Base-by-base conservation (phyloP, 2,888 invertebrate genomes). In the Leptogaster cylindrica region DNA sequence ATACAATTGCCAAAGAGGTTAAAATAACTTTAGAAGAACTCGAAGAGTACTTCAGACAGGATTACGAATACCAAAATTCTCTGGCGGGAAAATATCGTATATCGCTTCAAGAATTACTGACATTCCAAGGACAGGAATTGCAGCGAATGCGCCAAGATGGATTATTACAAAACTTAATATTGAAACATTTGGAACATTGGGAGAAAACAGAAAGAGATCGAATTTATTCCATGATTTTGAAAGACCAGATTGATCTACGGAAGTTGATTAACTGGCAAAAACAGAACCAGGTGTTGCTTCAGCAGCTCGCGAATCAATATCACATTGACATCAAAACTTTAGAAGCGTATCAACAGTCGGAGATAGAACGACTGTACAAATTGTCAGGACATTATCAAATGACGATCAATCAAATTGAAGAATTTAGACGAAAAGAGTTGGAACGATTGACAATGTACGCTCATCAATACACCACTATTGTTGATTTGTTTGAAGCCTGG, bases 201-300 rank as follows among this genome's bases (percentile, higher is more conserved):
- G 77, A 79, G 68, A 74, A 73, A 33, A 72, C 70, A 18, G 78
- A 79, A 69, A 76, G 79, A 2, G 78, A 79, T 72, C 79, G 78
- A 2, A 72, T 79, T 0, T 79, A 78, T 67, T 73, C 73, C 2
- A 72, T 79, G 23, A 78, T 79, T 16, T 73, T 74, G 39, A 75
- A 74, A n/a, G 78, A 78, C 44, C 16, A 23, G 1, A 52, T 76
- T 77, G 67, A 75, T 70, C 0, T 65, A 73, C 10, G 73, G 73
- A 1, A 75, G 77, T 66, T 79, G 18, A 71, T 66, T 2, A 73
- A 73, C 6, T 78, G 78, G 79, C 79, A 79, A 66, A 76, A 71
- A 2, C 75, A 77, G 63, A 75, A 75, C 18, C 36, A 27, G 31
- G 71, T 70, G 1, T 66, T 73, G 18, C 65, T 77, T 3, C 73